Percentiles rank a stretch among this genome's conserved stretches.
phyloP scores from a whole-genome alignment of 2,113 vertebrate genomes.

The Litocranius walleri region DNA sequence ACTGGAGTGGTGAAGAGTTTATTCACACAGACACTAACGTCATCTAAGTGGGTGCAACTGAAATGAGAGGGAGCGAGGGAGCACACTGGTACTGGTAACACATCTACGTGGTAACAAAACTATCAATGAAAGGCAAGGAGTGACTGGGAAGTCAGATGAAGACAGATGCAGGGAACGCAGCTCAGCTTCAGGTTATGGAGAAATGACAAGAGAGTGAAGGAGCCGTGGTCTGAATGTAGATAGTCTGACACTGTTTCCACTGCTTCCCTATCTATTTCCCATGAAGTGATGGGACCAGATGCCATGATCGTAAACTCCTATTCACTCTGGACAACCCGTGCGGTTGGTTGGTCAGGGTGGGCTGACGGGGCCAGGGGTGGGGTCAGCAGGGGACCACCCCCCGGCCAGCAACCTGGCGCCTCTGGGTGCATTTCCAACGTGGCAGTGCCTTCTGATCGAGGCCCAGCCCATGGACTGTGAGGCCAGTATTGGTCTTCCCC shows the following conservation, averaged over 20 bases:
- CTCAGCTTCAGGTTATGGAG: neutral
- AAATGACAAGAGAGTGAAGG: neutral
- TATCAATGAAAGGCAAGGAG: neutral
- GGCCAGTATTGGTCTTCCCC: neutral
- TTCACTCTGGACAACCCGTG: neutral
- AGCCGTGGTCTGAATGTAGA: neutral
- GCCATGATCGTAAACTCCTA: neutral
- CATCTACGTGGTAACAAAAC: neutral
- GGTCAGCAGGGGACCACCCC: neutral
- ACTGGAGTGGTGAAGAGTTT: neutral
- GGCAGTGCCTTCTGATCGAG: neutral
- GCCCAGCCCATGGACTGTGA: neutral
- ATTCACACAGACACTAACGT: neutral
- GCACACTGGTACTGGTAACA: too few species aligned
- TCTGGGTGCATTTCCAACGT: fast-evolving
- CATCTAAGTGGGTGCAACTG: neutral
- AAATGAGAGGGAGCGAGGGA: neutral
- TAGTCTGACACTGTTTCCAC: too few species aligned
- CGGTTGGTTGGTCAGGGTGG: fast-evolving
- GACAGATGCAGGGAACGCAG: neutral
- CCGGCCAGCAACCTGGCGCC: fast-evolving
- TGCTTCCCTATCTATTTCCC: too few species aligned
- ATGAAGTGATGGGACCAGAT: too few species aligned
- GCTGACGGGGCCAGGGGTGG: neutral
- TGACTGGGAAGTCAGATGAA: neutral